Evolutionary conservation across 2,113 vertebrate species (phyloP).

Genomic region (Baryphthengus martii): DNA sequence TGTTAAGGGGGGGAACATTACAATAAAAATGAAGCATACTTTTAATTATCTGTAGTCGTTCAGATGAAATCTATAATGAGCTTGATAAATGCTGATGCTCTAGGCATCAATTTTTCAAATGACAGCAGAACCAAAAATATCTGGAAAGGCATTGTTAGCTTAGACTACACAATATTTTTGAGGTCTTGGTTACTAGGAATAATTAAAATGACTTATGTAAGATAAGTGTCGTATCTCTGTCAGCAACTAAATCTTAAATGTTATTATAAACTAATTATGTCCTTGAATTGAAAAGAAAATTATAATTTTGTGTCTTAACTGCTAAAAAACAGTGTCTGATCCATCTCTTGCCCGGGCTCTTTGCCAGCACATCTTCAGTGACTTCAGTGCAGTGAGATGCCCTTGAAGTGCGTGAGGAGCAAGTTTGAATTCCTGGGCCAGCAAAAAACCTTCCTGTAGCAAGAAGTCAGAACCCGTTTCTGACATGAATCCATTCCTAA

Average conservation of each 20-base stretch:
- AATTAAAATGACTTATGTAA: slow-evolving; percentile 64
- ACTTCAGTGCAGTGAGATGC: neutral
- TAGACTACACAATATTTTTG: slow-evolving; percentile 32
- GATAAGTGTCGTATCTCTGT: slow-evolving; percentile 59
- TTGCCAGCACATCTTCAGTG: neutral
- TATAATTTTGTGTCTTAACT: slow-evolving; percentile 14
- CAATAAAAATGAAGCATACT: slow-evolving; percentile 58
- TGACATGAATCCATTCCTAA: neutral
- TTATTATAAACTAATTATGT: slow-evolving; percentile 61
- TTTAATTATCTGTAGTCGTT: slow-evolving; percentile 62
- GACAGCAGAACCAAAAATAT: slow-evolving; percentile 21
- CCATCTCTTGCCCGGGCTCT: neutral
- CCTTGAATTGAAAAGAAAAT: slow-evolving; percentile 40
- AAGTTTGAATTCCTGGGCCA: neutral
- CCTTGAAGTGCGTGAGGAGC: neutral
- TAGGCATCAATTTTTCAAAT: slow-evolving; percentile 53
- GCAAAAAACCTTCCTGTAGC: neutral
- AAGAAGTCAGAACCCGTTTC: neutral
- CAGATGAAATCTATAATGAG: slow-evolving; percentile 57
- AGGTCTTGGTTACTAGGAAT: slow-evolving; percentile 46
- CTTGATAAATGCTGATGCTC: slow-evolving; percentile 60
- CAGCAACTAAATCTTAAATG: slow-evolving; percentile 59
- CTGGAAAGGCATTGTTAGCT: slow-evolving; percentile 49
- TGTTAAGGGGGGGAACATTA: neutral
- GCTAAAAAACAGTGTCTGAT: neutral